phyloP scores from a whole-genome alignment of 2,888 invertebrate genomes.

The Pollenia labialis region DNA sequence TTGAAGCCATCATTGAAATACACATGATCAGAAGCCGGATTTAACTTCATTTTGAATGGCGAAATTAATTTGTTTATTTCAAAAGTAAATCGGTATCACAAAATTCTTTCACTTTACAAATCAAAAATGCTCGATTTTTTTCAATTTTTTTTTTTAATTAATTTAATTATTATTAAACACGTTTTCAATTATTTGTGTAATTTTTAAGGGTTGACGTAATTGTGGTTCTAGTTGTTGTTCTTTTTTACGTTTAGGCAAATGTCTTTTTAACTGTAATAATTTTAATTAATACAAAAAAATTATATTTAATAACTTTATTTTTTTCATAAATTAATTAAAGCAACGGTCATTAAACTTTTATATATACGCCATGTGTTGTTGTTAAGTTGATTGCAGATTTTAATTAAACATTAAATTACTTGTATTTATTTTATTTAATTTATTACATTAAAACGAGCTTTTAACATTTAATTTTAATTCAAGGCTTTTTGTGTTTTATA shows the following conservation, averaged over 20 bases:
- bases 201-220: constrained; percentile 16
- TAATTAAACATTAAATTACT: constrained; percentile 26
- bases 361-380: not conserved
- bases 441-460: constrained; percentile 3
- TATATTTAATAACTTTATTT: not conserved
- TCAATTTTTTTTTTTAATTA: constrained; percentile 37
- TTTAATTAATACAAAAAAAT: not conserved
- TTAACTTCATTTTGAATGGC: constrained; percentile 78
- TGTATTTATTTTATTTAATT: not conserved
- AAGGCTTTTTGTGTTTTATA: constrained; percentile 15
- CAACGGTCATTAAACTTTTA: constrained; percentile 53
- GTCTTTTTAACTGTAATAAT: constrained; percentile 2
- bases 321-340: constrained; percentile 29
- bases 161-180: constrained; percentile 11
- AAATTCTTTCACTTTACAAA: constrained; percentile 51
- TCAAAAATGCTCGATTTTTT: constrained; percentile 6
- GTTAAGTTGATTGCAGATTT: not conserved
- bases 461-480: not conserved
- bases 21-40: constrained; percentile 81
- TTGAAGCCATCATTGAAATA: constrained; percentile 83
- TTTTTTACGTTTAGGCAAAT: constrained; percentile 9
- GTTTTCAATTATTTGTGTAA: constrained; percentile 20
- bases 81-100: not conserved
- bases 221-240: not conserved
- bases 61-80: too few relatives aligned